Conservation (phyloP, 2,797 vertebrate species). For the Chloroceryle amazona region DNA sequence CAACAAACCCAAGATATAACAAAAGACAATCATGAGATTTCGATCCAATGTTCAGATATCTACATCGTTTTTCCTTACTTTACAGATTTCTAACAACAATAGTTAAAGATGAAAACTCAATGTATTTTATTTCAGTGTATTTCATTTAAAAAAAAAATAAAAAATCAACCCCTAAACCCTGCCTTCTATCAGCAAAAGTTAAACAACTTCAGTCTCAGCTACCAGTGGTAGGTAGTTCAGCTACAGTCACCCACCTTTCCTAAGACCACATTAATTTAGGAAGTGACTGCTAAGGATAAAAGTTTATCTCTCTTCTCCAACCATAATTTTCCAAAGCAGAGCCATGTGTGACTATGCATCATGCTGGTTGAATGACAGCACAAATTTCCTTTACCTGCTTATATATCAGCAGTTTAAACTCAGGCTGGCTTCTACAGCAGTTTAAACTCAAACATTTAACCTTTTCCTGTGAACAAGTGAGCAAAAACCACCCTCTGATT, state of each 20-base stretch:
- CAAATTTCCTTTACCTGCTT: not conserved
- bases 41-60: not conserved
- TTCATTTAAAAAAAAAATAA: not conserved
- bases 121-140: no score
- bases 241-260: not conserved
- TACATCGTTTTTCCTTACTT: not conserved
- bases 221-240: not conserved
- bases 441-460: not conserved
- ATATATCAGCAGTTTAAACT: not conserved
- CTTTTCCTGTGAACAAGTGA: not conserved
- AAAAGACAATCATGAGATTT: not conserved
- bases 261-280: not conserved
- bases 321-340: not conserved
- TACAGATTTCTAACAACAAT: not conserved
- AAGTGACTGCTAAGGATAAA: not conserved
- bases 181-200: not conserved
- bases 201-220: not conserved
- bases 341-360: not conserved
- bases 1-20: not conserved
- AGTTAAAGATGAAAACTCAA: not conserved
- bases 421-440: not conserved
- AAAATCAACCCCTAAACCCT: not conserved
- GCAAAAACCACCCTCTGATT: not conserved
- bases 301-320: not conserved
- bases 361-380: not conserved